Percentiles rank a stretch among this genome's conserved stretches.
Evolutionary conservation across 2,888 invertebrate species (phyloP).

Genomic region (Pheosia gnoma): DNA sequence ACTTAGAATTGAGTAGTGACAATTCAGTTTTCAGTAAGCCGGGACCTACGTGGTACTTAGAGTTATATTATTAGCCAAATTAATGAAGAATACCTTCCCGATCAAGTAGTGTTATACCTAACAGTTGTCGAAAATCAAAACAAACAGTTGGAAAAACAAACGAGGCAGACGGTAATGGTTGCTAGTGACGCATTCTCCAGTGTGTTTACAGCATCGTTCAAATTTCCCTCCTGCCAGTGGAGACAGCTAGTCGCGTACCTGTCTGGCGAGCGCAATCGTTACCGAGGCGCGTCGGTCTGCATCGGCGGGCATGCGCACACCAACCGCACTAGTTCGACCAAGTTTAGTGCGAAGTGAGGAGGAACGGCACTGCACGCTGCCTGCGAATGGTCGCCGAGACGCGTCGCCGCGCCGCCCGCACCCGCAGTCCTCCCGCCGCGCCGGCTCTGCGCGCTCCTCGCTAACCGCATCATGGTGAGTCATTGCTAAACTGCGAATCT

Average conservation of each 20-base stretch:
- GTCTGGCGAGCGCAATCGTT: conserved; percentile 79
- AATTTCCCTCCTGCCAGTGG: conserved; percentile 73
- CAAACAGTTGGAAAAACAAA: conserved; percentile 41
- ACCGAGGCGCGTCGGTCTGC: conserved; percentile 77
- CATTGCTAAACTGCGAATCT: conserved; percentile 76
- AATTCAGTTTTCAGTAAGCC: too few species aligned
- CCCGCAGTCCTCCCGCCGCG: conserved; percentile 80
- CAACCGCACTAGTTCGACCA: conserved; percentile 56
- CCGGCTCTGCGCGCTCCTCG: conserved; percentile 76
- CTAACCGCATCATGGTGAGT: conserved; percentile 82
- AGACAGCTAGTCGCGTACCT: conserved; percentile 80
- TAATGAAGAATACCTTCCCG: too few species aligned
- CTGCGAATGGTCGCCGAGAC: conserved; percentile 62
- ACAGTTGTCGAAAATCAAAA: conserved; percentile 18
- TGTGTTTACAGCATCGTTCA: conserved; percentile 69
- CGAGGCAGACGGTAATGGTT: conserved; percentile 33
- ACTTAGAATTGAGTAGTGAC: too few species aligned
- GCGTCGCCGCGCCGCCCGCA: conserved; percentile 67
- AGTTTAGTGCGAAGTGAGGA: conserved; percentile 69
- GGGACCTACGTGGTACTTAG: too few species aligned
- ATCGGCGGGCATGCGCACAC: conserved; percentile 78
- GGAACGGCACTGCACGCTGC: conserved; percentile 64
- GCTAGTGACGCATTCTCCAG: conserved; percentile 54
- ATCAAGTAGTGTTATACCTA: not conserved
- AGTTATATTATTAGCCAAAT: too few species aligned